Evolutionary conservation across 2,113 vertebrate species (phyloP).

Genomic region (Crotalus helleri): DNA sequence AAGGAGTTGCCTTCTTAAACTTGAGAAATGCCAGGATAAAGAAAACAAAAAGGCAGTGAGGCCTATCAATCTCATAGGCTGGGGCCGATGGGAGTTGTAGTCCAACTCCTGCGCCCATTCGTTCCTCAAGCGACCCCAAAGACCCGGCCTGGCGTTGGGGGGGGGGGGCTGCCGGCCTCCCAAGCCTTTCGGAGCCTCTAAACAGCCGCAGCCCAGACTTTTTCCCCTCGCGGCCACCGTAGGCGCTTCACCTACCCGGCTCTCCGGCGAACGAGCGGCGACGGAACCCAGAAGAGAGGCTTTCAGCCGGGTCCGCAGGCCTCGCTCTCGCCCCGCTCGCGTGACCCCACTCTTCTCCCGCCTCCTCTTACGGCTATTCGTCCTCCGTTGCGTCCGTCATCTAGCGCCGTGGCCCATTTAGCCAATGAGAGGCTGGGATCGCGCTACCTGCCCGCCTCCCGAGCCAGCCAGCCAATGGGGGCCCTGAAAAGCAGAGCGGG

Average conservation of each 20-base stretch:
- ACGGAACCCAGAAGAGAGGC: neutral
- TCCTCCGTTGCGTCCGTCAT: fast-evolving
- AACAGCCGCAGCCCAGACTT: neutral
- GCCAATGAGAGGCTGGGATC: fast-evolving
- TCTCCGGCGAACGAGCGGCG: neutral
- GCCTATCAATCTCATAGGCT: neutral
- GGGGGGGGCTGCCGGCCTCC: no score
- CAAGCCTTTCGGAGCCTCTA: neutral
- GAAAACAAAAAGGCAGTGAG: neutral
- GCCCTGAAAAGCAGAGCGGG: neutral
- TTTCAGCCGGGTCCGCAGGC: neutral
- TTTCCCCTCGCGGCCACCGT: neutral
- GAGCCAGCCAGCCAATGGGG: neutral
- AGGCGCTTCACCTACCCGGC: neutral
- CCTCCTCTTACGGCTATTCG: no score
- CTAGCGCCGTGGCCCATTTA: neutral
- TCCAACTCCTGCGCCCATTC: neutral
- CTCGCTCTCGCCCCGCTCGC: neutral
- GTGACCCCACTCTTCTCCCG: neutral
- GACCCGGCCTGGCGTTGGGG: no score
- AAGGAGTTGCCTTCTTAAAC: neutral
- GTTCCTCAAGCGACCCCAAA: neutral
- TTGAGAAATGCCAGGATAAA: neutral
- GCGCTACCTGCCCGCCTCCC: fast-evolving
- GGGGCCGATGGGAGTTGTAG: neutral